Evolutionary conservation across 2,113 vertebrate genomes (phyloP), one percentile per base, ranked within the genome.

Genomic region (Boulengerochromis microlepis): DNA sequence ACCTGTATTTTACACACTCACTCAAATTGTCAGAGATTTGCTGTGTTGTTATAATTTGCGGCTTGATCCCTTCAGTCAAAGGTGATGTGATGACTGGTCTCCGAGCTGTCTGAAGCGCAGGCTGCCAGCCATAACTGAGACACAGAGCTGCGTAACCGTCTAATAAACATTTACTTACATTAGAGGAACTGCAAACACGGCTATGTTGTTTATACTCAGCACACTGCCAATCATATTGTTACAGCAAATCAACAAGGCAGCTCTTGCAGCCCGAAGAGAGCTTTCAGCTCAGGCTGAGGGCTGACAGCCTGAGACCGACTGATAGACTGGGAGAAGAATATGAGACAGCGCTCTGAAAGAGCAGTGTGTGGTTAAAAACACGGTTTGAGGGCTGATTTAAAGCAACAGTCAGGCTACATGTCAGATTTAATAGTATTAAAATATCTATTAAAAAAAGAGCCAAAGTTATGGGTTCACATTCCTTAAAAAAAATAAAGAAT

Each of bases 131-230:
- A 24, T 22, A 69, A 59, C 45, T 15, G 80, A 86, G 56, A 80
- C 9, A 16, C 13, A 53, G 83, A 90, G 35, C 59, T 64, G 82
- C 52, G 69, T 2, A 53, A 8, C 45, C 47, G 33, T 66, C 33
- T 81, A 71, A 90, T 59, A 91, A 93, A 93, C 83, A 92, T 91
- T 84, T 78, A 82, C 84, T 74, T 85, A 83, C 74, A 85, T 90
- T 82, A 80, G 47, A 85, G 29, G 56, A 56, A 38, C 53, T 89
- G 5, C 80, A 83, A 88, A 89, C 82, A 52, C 53, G 42, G 22
- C 71, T 52, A 16, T 38, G 45, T 53, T 87, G 59, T 85, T 90
- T 87, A 64, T 40, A n/a, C 85, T 87, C 82, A 84, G 35, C 47
- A 50, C 38, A 19, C 53, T 82, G 47, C 4, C 71, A 86, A 52